Percentiles rank a stretch among this genome's conserved stretches.
Evolutionary conservation across 2,888 invertebrate genomes (phyloP).

Genomic region (Hypena proboscidalis): DNA sequence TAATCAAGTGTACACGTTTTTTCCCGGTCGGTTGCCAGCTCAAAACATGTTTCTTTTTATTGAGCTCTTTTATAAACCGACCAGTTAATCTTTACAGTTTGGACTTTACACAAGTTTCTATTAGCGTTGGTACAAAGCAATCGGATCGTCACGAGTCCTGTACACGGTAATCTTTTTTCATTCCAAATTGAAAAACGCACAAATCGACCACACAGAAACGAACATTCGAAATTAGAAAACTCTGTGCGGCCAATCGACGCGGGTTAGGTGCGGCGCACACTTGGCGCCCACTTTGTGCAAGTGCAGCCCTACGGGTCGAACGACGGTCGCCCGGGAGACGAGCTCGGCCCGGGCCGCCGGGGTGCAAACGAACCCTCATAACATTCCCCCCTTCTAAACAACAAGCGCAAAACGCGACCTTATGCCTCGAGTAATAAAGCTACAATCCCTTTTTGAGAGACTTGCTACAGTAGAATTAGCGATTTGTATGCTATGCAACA

Average conservation of each 20-base stretch:
- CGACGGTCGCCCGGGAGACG: constrained; percentile 74
- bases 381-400: constrained; percentile 35
- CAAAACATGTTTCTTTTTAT: constrained; percentile 12
- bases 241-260: constrained; percentile 46
- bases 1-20: constrained; percentile 18
- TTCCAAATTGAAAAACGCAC: constrained; percentile 32
- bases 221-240: constrained; percentile 54
- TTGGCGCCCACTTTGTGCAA: constrained; percentile 63
- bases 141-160: constrained; percentile 28
- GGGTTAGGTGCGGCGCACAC: constrained; percentile 57
- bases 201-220: constrained; percentile 27
- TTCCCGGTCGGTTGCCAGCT: constrained; percentile 3
- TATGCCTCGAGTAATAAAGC: constrained; percentile 14
- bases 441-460: constrained; percentile 34
- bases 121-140: constrained; percentile 12
- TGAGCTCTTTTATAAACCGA: constrained; percentile 1
- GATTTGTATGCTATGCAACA: constrained; percentile 76
- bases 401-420: constrained; percentile 43
- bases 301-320: constrained; percentile 61
- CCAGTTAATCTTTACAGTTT: not conserved
- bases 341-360: constrained; percentile 71
- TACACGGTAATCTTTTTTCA: constrained; percentile 40
- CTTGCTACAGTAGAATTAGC: constrained; percentile 61
- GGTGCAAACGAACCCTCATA: constrained; percentile 64
- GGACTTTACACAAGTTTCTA: not conserved